Conservation (phyloP, 2,888 invertebrate species). For the Ophion costatus region DNA sequence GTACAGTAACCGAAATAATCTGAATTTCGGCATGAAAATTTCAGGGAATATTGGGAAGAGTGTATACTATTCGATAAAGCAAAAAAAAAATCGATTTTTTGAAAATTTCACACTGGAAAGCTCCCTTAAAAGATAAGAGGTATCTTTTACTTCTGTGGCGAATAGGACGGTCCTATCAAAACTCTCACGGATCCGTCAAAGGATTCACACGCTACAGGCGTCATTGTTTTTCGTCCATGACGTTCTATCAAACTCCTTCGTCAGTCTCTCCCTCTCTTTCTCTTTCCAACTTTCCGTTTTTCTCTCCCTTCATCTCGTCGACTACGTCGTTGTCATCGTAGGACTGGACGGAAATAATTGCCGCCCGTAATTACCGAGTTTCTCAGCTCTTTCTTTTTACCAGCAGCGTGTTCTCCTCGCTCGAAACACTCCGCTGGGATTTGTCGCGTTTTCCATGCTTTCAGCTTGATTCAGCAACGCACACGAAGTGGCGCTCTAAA, state of each 20-base stretch:
- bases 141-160: constrained; percentile 68
- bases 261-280: constrained; percentile 8
- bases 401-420: constrained; percentile 25
- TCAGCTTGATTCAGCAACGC: neutral
- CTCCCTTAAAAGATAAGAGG: constrained; percentile 78
- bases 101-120: no score
- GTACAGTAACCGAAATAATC: no score
- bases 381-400: constrained; percentile 53
- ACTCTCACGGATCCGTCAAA: constrained; percentile 73
- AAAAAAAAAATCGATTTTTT: no score
- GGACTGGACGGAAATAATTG: constrained; percentile 74
- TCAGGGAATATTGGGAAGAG: no score
- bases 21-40: no score
- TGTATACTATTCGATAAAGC: no score
- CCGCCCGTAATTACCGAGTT: constrained; percentile 76
- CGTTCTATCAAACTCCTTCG: constrained; percentile 13
- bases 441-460: constrained; percentile 39
- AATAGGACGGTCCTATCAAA: constrained; percentile 68
- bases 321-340: constrained; percentile 51
- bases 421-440: constrained; percentile 31
- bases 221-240: neutral
- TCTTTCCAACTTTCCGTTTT: constrained; percentile 56
- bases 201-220: constrained; percentile 39
- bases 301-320: constrained; percentile 32
- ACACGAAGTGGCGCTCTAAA: constrained; percentile 3